Evolutionary conservation across 2,797 vertebrate species (phyloP).

Genomic region (Halcyon chelicuti): DNA sequence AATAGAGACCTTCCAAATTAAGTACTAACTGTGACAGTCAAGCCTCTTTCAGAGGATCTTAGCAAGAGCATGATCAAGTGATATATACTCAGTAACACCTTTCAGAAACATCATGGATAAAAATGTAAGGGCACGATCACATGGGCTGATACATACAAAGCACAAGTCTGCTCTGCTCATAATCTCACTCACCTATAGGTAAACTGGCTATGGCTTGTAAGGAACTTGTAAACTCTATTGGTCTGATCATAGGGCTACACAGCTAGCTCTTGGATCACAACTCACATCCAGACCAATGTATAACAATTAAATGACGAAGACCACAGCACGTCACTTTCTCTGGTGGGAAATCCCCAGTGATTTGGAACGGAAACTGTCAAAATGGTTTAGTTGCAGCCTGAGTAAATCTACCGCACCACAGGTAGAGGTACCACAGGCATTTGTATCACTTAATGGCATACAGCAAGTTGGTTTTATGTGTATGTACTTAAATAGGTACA

Average conservation of each 20-base stretch:
- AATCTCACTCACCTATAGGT: not conserved
- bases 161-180: not conserved
- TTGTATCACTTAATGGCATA: not conserved
- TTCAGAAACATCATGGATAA: not conserved
- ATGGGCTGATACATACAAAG: not conserved
- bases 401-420: not conserved
- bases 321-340: not conserved
- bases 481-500: not conserved
- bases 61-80: not conserved
- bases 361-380: not conserved
- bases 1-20: not conserved
- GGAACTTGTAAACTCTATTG: not conserved
- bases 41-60: not conserved
- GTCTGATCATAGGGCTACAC: not conserved
- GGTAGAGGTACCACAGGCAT: not conserved
- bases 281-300: not conserved
- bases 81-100: not conserved
- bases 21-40: not conserved
- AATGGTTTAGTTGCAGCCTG: not conserved
- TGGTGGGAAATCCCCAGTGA: not conserved
- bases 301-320: not conserved
- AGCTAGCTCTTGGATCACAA: not conserved
- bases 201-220: not conserved
- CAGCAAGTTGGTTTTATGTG: not conserved
- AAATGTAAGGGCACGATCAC: not conserved